Conservation (phyloP, 1,140 invertebrate genomes). For the Drepana arcuata region DNA sequence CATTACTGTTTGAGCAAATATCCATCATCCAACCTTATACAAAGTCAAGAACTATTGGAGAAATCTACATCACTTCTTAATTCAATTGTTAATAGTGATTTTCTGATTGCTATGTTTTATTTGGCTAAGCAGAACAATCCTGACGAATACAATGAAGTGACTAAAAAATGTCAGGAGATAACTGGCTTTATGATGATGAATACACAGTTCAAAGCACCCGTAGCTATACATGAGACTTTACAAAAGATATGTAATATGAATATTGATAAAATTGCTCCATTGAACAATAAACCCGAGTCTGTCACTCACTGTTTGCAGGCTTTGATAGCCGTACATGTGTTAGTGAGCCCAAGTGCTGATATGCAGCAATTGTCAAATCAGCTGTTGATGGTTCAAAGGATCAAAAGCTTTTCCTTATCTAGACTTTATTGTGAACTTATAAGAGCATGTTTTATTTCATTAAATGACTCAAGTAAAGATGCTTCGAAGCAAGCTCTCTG, state of each 20-base stretch:
- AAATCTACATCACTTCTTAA: slow-evolving; percentile 80
- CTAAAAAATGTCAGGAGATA: slow-evolving; percentile 83
- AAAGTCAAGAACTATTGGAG: slow-evolving; percentile 77
- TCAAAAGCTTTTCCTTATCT: slow-evolving; percentile 81
- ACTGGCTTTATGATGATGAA: slow-evolving; percentile 75
- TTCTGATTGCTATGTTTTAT: slow-evolving; percentile 86
- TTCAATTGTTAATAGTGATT: slow-evolving; percentile 81
- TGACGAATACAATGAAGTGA: slow-evolving; percentile 78
- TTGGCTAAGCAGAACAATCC: slow-evolving; percentile 82
- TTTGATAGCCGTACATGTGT: slow-evolving; percentile 80
- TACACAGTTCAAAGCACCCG: slow-evolving; percentile 70
- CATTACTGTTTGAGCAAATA: slow-evolving; percentile 74
- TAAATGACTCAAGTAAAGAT: slow-evolving; percentile 86
- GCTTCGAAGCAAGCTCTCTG: slow-evolving; percentile 85
- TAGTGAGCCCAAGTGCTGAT: slow-evolving; percentile 83
- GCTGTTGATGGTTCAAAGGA: slow-evolving; percentile 84
- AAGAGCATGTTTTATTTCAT: slow-evolving; percentile 88
- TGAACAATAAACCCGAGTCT: slow-evolving; percentile 74
- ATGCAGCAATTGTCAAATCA: slow-evolving; percentile 85
- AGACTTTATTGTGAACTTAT: slow-evolving; percentile 91
- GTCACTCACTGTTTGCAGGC: slow-evolving; percentile 84
- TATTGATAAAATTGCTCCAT: slow-evolving; percentile 74
- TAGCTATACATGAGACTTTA: slow-evolving; percentile 74
- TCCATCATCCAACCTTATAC: slow-evolving; percentile 62
- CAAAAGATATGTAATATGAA: slow-evolving; percentile 76